Percentiles rank a stretch among this genome's conserved stretches.
Conservation (phyloP, 2,797 vertebrate genomes). For the Podargus strigoides region DNA sequence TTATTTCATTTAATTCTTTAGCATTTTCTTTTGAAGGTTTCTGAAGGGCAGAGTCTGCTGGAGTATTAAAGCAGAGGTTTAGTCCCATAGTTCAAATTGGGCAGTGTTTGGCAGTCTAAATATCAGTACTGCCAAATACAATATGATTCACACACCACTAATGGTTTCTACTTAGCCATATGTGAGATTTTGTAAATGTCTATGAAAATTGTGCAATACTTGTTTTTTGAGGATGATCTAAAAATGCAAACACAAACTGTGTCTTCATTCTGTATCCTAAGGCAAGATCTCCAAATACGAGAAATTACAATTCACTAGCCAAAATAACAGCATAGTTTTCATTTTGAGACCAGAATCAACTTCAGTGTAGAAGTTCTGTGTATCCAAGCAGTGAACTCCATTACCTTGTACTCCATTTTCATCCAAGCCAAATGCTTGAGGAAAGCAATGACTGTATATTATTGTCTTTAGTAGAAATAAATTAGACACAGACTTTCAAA, state of each 20-base stretch:
- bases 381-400: neutral
- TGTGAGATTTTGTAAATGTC: neutral
- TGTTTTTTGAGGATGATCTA: neutral
- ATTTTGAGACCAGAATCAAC: neutral
- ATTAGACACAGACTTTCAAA: neutral
- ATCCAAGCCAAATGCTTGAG: neutral
- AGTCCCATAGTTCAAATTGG: neutral
- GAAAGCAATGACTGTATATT: neutral
- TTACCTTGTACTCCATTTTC: neutral
- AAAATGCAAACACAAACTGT: neutral
- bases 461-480: neutral
- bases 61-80: neutral
- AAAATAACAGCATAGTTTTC: neutral
- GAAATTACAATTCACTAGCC: neutral
- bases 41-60: neutral
- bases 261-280: neutral
- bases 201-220: neutral
- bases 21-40: neutral
- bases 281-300: neutral
- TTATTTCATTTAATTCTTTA: neutral
- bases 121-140: neutral
- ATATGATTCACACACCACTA: slow-evolving; percentile 3
- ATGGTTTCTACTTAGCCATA: slow-evolving; percentile 13
- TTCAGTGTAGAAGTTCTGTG: neutral
- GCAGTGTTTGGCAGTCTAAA: slow-evolving; percentile 9